These are phyloP conservation scores for Erpobdella octoculata DNA, from an alignment of 2,888 invertebrate genomes.

Conservation along the genomic window DNA sequence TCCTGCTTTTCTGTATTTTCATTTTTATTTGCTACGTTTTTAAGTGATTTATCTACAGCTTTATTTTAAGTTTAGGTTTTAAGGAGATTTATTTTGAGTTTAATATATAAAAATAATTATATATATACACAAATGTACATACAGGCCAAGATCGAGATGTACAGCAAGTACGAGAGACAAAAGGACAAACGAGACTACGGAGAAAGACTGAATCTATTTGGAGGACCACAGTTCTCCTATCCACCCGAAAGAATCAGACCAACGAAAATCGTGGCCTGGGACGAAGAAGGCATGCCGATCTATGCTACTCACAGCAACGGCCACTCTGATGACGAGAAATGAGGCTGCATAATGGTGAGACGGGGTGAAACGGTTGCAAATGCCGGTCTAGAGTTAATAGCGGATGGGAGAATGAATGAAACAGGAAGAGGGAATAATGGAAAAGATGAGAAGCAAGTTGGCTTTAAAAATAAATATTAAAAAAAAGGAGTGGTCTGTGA, in stretches of 20 bases:
- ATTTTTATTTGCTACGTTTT: too few species aligned
- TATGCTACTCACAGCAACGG: conserved; percentile 28
- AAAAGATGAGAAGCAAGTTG: too few species aligned
- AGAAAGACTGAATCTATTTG: conserved; percentile 45
- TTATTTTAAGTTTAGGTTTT: too few species aligned
- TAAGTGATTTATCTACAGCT: too few species aligned
- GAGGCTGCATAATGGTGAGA: too few species aligned
- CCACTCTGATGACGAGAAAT: neutral
- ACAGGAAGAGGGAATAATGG: too few species aligned
- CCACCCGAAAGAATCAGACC: conserved; percentile 35
- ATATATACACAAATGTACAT: neutral
- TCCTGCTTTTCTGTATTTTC: too few species aligned
- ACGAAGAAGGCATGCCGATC: conserved; percentile 36
- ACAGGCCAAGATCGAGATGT: conserved; percentile 47
- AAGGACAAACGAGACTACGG: conserved; percentile 49
- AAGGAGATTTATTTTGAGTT: neutral
- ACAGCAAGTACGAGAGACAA: conserved; percentile 51
- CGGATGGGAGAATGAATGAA: too few species aligned
- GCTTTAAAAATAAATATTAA: too few species aligned
- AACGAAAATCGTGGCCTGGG: conserved; percentile 32
- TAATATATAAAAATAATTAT: neutral
- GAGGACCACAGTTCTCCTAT: conserved; percentile 33
- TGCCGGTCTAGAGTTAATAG: too few species aligned
- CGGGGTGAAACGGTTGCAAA: too few species aligned
- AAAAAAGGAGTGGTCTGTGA: too few species aligned